Evolutionary conservation across 1,140 invertebrate genomes (phyloP).

Genomic region (Spodoptera frugiperda): DNA sequence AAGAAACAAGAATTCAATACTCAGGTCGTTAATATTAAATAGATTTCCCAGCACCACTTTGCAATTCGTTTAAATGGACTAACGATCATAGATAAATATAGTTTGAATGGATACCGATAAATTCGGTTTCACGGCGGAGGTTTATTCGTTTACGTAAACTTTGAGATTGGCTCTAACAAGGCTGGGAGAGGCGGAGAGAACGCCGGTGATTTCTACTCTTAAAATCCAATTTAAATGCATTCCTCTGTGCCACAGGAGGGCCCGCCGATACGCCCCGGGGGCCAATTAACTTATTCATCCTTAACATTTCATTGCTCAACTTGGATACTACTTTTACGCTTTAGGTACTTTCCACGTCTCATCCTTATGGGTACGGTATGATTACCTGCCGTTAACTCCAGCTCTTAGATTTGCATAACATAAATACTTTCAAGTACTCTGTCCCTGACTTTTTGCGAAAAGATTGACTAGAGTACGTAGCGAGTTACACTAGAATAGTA

Average conservation of each 20-base stretch:
- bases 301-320: slow-evolving; percentile 84
- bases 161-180: slow-evolving; percentile 85
- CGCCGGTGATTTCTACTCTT: slow-evolving; percentile 84
- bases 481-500: not conserved
- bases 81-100: slow-evolving; percentile 53
- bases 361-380: slow-evolving; percentile 46
- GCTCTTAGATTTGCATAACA: slow-evolving; percentile 41
- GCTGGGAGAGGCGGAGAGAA: slow-evolving; percentile 74
- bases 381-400: slow-evolving; percentile 44
- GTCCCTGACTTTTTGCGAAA: not conserved
- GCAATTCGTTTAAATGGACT: slow-evolving; percentile 40
- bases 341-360: slow-evolving; percentile 50
- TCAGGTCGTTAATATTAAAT: slow-evolving; percentile 26
- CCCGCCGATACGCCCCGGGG: slow-evolving; percentile 82
- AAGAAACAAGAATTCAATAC: not conserved
- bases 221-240: slow-evolving; percentile 86
- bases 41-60: slow-evolving; percentile 10
- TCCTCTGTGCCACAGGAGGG: slow-evolving; percentile 83
- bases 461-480: not conserved
- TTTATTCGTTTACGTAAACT: slow-evolving; percentile 86
- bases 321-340: slow-evolving; percentile 71
- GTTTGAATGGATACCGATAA: slow-evolving; percentile 73
- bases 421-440: slow-evolving; percentile 30
- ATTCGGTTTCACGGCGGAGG: slow-evolving; percentile 73
- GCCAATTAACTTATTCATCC: slow-evolving; percentile 85